Percentiles rank a stretch among this genome's conserved stretches.
These are phyloP conservation scores for Sarcophaga peregrina DNA, from an alignment of 1,140 invertebrate species.

Conservation along the genomic window DNA sequence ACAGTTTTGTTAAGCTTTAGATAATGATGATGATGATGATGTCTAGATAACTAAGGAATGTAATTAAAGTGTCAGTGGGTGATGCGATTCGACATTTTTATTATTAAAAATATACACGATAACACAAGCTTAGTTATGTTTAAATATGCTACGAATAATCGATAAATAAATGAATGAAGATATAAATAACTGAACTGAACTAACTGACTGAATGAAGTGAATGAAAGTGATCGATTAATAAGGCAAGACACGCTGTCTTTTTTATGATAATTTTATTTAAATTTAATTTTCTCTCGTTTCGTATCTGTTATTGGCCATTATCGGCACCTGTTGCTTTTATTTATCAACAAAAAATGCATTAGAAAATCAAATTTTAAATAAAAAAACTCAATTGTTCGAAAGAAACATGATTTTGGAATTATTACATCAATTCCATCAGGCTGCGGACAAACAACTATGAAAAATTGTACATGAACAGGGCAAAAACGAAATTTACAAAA, in stretches of 20 bases:
- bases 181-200: no score
- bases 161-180: background rate
- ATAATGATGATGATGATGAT: background rate
- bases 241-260: constrained; percentile 4
- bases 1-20: no score
- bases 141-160: background rate
- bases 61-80: background rate
- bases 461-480: background rate
- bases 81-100: background rate
- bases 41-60: constrained; percentile 1
- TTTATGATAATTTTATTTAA: background rate
- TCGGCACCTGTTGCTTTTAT: constrained; percentile 22
- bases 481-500: background rate
- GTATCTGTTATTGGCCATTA: background rate
- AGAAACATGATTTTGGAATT: constrained; percentile 21
- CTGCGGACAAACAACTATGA: background rate
- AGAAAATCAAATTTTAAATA: no score
- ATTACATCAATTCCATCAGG: constrained; percentile 27
- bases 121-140: background rate
- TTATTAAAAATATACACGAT: background rate
- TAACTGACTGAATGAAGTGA: background rate
- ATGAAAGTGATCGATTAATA: constrained; percentile 37
- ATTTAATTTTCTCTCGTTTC: background rate
- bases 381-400: background rate
- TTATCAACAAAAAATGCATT: background rate